These are phyloP conservation scores for Furcifer pardalis DNA, from an alignment of 2,797 vertebrate genomes.

Conservation along the genomic window DNA sequence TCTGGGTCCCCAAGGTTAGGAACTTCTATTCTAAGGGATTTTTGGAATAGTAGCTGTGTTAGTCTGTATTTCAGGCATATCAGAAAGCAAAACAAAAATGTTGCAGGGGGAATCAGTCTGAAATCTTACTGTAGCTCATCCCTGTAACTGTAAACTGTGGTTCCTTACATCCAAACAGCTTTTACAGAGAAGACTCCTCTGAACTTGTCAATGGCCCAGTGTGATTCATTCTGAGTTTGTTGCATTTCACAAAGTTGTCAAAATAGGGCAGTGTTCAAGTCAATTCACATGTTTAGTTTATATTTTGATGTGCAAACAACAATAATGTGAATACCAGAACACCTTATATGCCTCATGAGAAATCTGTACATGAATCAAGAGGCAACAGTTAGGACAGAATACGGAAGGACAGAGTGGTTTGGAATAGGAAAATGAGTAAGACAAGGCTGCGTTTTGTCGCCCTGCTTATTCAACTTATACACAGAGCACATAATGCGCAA, in stretches of 20 bases:
- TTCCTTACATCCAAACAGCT: background rate
- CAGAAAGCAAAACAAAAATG: no score
- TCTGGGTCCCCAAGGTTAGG: no score
- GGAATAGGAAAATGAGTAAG: no score
- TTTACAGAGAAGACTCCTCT: background rate
- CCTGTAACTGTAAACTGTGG: background rate
- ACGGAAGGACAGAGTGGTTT: no score
- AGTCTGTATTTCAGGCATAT: background rate
- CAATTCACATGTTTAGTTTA: background rate
- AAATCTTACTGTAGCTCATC: background rate
- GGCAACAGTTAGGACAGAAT: no score
- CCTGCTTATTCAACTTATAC: no score
- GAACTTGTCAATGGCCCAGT: background rate
- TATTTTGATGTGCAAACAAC: background rate
- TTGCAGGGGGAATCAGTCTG: background rate
- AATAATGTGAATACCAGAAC: background rate
- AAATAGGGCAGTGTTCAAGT: background rate
- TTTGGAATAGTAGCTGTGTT: no score
- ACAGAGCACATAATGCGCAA: no score
- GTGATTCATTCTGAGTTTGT: background rate
- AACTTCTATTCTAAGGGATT: no score
- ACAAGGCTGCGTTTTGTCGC: no score
- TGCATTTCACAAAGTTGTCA: background rate
- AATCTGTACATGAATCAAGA: no score
- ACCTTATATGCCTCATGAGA: no score